These are phyloP conservation scores for Sebastes steindachneri DNA, from an alignment of 2,797 vertebrate genomes.

Conservation along the genomic window DNA sequence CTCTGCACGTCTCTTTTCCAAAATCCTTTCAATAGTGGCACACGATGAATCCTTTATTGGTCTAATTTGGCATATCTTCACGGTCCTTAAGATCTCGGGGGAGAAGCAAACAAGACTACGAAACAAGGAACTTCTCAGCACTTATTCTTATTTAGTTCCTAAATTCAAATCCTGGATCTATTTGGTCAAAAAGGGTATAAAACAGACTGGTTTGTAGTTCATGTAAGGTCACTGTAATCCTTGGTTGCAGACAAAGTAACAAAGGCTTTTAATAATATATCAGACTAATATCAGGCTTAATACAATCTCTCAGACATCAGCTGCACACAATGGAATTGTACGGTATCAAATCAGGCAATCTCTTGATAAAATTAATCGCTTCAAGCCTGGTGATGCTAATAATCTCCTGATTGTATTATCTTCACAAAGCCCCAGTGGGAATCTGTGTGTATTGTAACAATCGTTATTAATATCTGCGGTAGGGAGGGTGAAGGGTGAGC, in stretches of 20 bases:
- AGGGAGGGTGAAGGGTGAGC: slow-evolving; percentile 9
- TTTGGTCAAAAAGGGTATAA: not conserved
- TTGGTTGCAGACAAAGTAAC: slow-evolving; percentile 12
- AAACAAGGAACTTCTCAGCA: not conserved
- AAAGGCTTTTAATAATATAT: slow-evolving; percentile 43
- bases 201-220: slow-evolving; percentile 11
- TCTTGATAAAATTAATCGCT: slow-evolving; percentile 66
- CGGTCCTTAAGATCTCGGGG: not conserved
- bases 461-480: slow-evolving; percentile 51
- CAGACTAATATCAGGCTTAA: slow-evolving; percentile 33
- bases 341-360: slow-evolving; percentile 62
- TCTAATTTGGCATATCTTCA: slow-evolving; percentile 8
- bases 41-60: not conserved
- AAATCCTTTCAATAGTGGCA: not conserved
- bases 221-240: not conserved
- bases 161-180: not conserved
- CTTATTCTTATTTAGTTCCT: not conserved
- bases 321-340: slow-evolving; percentile 25
- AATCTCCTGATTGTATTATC: slow-evolving; percentile 66
- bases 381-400: slow-evolving; percentile 60
- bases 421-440: slow-evolving; percentile 45
- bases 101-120: not conserved
- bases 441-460: slow-evolving; percentile 35
- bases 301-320: slow-evolving; percentile 43
- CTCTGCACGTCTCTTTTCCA: not conserved